Conservation (phyloP, 64 coral and sea anemone genomes). For the Pachyseris speciosa region DNA sequence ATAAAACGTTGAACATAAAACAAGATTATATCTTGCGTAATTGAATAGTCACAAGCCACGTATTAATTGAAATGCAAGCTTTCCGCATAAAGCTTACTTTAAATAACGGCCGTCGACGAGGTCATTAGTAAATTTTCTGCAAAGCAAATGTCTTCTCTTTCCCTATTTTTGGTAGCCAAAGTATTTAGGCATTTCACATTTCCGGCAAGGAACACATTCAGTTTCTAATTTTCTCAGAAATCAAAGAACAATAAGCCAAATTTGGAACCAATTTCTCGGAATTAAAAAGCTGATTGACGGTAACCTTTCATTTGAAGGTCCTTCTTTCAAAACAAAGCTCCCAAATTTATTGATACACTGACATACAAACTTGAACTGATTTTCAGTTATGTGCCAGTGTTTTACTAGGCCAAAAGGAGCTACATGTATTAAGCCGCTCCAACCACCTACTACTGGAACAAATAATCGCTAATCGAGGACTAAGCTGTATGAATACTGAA, state of each 20-base stretch:
- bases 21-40: too few relatives aligned
- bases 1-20: too few relatives aligned
- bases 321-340: background rate
- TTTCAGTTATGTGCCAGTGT: background rate
- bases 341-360: background rate
- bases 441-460: background rate
- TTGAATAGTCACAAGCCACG: too few relatives aligned
- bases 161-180: background rate
- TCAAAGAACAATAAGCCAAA: background rate
- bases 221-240: background rate
- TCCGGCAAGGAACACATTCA: background rate
- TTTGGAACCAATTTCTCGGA: background rate
- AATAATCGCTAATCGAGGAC: background rate
- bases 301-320: background rate
- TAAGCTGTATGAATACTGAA: background rate
- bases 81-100: too few relatives aligned
- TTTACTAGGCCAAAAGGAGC: background rate
- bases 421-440: background rate
- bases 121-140: too few relatives aligned
- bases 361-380: background rate
- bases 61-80: too few relatives aligned
- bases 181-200: background rate
- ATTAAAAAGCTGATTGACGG: background rate
- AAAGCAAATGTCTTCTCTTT: background rate
- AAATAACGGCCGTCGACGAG: too few relatives aligned